Evolutionary conservation across 2,888 invertebrate species (phyloP).

Genomic region (Cryptops parisi): DNA sequence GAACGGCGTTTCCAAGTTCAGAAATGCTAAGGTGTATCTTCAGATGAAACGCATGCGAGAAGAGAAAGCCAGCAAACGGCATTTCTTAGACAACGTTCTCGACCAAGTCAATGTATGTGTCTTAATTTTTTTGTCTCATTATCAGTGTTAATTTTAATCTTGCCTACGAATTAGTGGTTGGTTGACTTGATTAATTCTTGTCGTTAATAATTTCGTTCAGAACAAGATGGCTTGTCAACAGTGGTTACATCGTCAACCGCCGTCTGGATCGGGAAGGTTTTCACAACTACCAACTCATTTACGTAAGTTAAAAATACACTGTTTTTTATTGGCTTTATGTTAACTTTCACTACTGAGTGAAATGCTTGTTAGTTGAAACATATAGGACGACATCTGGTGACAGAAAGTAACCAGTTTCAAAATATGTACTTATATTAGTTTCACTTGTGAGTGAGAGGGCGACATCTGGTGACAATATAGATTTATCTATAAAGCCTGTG

Average conservation of each 20-base stretch:
- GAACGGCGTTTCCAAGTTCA: background rate
- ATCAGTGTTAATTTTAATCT: background rate
- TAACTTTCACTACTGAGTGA: no score
- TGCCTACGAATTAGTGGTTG: conserved; percentile 14
- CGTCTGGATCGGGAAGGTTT: no score
- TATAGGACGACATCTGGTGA: background rate
- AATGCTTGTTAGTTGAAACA: conserved; percentile 20
- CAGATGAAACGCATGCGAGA: background rate
- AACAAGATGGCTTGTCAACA: conserved; percentile 28
- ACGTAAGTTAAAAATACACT: no score
- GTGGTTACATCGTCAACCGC: conserved; percentile 29
- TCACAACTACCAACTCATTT: no score
- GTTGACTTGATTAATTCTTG: background rate
- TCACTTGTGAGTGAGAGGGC: no score
- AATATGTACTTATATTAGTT: no score
- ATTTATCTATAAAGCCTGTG: no score
- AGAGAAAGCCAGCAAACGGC: background rate
- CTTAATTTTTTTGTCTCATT: background rate
- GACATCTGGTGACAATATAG: no score
- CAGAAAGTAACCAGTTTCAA: conserved; percentile 20
- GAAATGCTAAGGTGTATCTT: background rate
- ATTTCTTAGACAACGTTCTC: background rate
- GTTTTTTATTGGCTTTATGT: no score
- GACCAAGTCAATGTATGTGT: background rate
- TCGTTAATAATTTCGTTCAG: conserved; percentile 18